A percentile compares a stretch with the other conserved stretches of the same genome.
Conservation (phyloP, 2,797 vertebrate genomes). For the Zenarchopterus dispar region DNA sequence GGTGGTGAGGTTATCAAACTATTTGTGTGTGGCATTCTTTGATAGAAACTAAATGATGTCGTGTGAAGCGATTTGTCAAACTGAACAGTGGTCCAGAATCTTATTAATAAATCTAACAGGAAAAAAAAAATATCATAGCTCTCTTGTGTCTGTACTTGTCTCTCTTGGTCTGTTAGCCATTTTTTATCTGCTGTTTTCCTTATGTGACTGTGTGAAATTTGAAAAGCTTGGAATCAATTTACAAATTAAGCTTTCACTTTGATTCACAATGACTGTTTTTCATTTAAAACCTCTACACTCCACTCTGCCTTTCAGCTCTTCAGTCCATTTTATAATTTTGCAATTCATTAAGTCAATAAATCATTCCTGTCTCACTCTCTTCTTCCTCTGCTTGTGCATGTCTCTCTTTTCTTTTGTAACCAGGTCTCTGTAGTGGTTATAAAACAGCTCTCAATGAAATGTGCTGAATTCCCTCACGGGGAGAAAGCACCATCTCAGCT, state of each 20-base stretch:
- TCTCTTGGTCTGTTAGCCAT: neutral
- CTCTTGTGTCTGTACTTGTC: conserved; percentile 21
- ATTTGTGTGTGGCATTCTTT: conserved; percentile 77
- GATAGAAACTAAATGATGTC: conserved; percentile 81
- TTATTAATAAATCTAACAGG: conserved; percentile 77
- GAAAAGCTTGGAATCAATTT: neutral
- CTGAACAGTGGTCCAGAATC: conserved; percentile 84
- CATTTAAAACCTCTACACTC: neutral
- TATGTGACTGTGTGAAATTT: conserved; percentile 6
- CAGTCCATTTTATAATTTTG: neutral
- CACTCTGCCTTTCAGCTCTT: neutral
- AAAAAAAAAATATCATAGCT: conserved; percentile 28
- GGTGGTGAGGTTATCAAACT: conserved; percentile 84
- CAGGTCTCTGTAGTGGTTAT: conserved; percentile 34
- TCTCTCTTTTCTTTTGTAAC: conserved; percentile 18
- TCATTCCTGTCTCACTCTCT: conserved; percentile 17
- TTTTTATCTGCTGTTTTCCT: conserved; percentile 1
- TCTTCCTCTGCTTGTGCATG: conserved; percentile 1
- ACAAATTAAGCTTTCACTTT: conserved; percentile 5
- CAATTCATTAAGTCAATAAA: conserved; percentile 10
- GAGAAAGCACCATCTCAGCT: conserved; percentile 65
- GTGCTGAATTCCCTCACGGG: conserved; percentile 76
- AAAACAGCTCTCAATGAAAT: conserved; percentile 71
- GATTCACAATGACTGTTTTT: neutral
- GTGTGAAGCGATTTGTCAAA: conserved; percentile 84